These are phyloP conservation scores for Saccostrea echinata DNA, from an alignment of 1,140 invertebrate genomes.

Conservation along the genomic window DNA sequence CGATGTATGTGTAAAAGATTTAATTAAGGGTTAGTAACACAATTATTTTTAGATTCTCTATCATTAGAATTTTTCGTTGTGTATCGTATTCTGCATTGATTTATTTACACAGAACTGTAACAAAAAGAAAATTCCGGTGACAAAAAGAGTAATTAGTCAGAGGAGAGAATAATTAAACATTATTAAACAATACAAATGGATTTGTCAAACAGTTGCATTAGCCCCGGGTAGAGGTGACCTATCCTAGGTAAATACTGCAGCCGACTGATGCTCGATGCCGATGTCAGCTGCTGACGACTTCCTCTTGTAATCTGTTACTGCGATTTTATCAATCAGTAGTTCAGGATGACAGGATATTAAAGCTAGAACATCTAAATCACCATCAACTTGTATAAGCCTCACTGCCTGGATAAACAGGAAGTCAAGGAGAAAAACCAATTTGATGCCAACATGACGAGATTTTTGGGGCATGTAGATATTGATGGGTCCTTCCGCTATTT, in stretches of 20 bases:
- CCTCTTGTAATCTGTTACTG: background rate
- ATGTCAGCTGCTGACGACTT: background rate
- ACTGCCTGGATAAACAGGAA: slow-evolving; percentile 21
- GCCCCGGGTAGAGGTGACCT: background rate
- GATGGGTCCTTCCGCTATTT: background rate
- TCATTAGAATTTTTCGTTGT: background rate
- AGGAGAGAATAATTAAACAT: background rate
- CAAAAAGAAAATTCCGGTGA: background rate
- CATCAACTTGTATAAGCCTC: background rate
- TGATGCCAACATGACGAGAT: background rate
- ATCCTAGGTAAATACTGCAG: background rate
- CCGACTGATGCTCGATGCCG: background rate
- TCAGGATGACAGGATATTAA: slow-evolving; percentile 28
- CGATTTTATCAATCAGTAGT: background rate
- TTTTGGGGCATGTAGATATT: slow-evolving; percentile 14
- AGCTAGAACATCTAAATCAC: background rate
- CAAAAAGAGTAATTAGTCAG: background rate
- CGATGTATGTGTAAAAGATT: no score
- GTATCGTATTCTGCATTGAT: background rate
- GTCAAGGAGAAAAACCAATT: slow-evolving; percentile 5
- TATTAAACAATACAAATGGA: background rate
- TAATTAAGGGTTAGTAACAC: no score
- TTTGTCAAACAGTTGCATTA: background rate
- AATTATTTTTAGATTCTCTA: no score
- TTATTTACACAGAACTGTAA: background rate